Percentiles rank a stretch among this genome's conserved stretches.
Conservation (phyloP, 2,888 invertebrate species). For the Myopa testacea region DNA sequence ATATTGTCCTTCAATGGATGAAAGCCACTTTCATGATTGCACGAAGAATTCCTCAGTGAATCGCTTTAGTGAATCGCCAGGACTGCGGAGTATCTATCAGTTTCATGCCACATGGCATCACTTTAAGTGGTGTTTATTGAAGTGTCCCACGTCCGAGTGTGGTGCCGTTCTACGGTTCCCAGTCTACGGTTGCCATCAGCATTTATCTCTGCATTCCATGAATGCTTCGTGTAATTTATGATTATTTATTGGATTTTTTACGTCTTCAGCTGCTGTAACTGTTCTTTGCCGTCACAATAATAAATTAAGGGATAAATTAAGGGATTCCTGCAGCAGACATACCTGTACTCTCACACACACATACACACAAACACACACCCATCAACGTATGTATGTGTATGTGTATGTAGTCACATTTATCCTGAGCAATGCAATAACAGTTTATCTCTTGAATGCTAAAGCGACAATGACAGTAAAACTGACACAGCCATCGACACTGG, state of each 20-base stretch:
- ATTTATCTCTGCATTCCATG: too few species aligned
- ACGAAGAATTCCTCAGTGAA: too few species aligned
- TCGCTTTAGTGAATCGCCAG: too few species aligned
- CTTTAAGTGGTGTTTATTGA: too few species aligned
- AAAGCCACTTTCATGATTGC: too few species aligned
- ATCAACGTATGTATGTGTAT: background rate
- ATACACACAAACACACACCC: too few species aligned
- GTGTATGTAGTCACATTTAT: background rate
- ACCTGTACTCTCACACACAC: background rate
- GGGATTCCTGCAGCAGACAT: slow-evolving; percentile 43
- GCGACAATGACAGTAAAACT: slow-evolving; percentile 14
- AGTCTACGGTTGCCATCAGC: too few species aligned
- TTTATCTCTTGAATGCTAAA: slow-evolving; percentile 39
- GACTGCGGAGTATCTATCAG: too few species aligned
- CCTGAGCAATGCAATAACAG: slow-evolving; percentile 37
- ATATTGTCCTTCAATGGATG: too few species aligned
- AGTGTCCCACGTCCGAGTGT: too few species aligned
- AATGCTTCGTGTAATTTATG: background rate
- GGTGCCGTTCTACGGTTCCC: too few species aligned
- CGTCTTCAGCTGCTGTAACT: slow-evolving; percentile 43
- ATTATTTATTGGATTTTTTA: background rate
- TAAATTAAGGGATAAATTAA: slow-evolving; percentile 59
- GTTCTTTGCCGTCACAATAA: slow-evolving; percentile 56
- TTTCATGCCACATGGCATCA: too few species aligned
- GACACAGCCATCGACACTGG: background rate